Evolutionary conservation across 2,797 vertebrate species (phyloP), one percentile per base, ranked within the genome.

Genomic region (Poeciliopsis infans): DNA sequence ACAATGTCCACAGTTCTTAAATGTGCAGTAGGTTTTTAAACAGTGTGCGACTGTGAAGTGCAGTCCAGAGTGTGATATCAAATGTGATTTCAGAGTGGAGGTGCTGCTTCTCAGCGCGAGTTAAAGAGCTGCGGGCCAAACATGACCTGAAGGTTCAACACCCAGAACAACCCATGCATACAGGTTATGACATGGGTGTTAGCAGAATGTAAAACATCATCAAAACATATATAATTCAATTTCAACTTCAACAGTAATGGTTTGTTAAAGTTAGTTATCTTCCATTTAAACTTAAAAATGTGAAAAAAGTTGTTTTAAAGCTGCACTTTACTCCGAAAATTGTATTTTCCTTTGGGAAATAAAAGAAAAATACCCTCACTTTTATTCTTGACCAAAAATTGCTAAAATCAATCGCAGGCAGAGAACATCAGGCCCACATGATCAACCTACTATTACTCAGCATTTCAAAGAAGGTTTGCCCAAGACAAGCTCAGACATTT

Each of bases 121-220:
- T 92, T 82, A 89, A 92, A 91, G 88, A 91, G 87, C 81, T 89
- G 80, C 79, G 77, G 75, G 83, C 82, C 76, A 86, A 91, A 92
- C 76, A 75, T 76, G 87, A 76, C 61, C 79, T 70, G 77, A 71
- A 74, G 55, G 76, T 6, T 59, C 83, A 18, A 41, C 49, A 70
- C 43, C 72, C 36, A 71, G 83, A 78, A 76, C 31, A 53, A 87
- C 85, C 66, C 31, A 57, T 16, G 55, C 53, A 75, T 66, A 61
- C 28, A 72, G 81, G 72, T 74, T 53, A 53, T 70, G 72, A 25
- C 69, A 69, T 36, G 16, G 2, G 46, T 53, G 68, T 39, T 78
- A 49, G 1, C 33, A 74, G 77, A 59, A 66, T 11, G 36, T n/a
- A 33, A 25, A 39, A 41, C 13, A 25, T 70, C 25, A 1, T 25